These are phyloP conservation scores for Smutsia temminckii DNA, from an alignment of 2,797 vertebrate genomes.

Conservation along the genomic window DNA sequence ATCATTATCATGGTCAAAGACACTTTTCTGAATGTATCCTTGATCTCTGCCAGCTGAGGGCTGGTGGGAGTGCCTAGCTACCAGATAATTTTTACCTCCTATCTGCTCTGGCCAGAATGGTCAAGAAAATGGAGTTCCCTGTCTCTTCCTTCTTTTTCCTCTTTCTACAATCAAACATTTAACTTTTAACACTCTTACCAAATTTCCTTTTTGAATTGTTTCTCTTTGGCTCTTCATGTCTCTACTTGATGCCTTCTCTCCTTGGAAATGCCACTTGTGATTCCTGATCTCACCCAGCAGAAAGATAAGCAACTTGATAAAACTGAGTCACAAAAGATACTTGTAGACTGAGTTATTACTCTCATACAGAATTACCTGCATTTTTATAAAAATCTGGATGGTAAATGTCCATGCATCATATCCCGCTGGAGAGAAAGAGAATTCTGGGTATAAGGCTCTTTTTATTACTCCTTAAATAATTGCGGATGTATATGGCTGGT, in stretches of 20 bases:
- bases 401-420: neutral
- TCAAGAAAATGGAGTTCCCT: neutral
- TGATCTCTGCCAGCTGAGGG: neutral
- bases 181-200: neutral
- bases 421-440: neutral
- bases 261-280: neutral
- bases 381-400: neutral
- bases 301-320: neutral
- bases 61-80: neutral
- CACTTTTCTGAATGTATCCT: neutral
- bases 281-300: neutral
- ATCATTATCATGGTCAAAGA: neutral
- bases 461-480: neutral
- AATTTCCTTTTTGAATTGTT: neutral
- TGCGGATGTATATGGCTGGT: neutral
- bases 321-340: neutral
- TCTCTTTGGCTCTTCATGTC: neutral
- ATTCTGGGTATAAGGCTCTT: neutral
- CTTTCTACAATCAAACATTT: neutral
- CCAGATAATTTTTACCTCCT: neutral
- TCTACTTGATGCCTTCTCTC: neutral
- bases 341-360: neutral
- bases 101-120: neutral
- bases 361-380: neutral
- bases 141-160: neutral